These are phyloP conservation scores for Spodoptera picta DNA, from an alignment of 2,888 invertebrate species.

Conservation along the genomic window DNA sequence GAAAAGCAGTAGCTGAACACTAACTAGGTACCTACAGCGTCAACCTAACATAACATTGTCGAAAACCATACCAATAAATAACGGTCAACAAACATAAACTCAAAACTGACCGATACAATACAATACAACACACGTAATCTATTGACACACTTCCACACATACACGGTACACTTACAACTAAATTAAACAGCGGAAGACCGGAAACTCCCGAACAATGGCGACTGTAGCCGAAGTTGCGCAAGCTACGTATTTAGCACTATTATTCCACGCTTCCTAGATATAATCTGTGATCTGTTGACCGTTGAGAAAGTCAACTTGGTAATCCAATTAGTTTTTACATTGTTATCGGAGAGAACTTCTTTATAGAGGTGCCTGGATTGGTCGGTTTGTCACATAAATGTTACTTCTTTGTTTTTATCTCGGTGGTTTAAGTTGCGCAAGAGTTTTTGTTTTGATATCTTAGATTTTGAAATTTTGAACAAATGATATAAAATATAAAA, in stretches of 20 bases:
- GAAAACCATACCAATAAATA: too few relatives aligned
- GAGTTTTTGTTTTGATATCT: too few relatives aligned
- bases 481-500: too few relatives aligned
- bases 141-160: conserved; percentile 38
- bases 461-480: too few relatives aligned
- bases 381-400: conserved; percentile 10
- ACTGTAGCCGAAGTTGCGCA: conserved; percentile 56
- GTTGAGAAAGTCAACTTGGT: conserved; percentile 53
- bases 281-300: conserved; percentile 54
- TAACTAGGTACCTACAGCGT: too few relatives aligned
- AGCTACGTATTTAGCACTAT: conserved; percentile 44
- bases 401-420: background rate
- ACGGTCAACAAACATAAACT: background rate
- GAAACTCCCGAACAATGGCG: conserved; percentile 67
- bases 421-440: too few relatives aligned
- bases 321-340: conserved; percentile 52
- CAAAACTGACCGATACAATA: background rate
- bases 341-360: conserved; percentile 36
- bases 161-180: conserved; percentile 16
- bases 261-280: conserved; percentile 62
- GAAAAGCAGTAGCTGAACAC: too few relatives aligned
- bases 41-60: too few relatives aligned
- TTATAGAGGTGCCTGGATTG: background rate
- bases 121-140: conserved; percentile 8
- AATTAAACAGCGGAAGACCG: conserved; percentile 67